A percentile compares a stretch with the other conserved stretches of the same genome.
These are phyloP conservation scores for Tragelaphus buxtoni DNA, from an alignment of 2,113 vertebrate species.

Conservation along the genomic window DNA sequence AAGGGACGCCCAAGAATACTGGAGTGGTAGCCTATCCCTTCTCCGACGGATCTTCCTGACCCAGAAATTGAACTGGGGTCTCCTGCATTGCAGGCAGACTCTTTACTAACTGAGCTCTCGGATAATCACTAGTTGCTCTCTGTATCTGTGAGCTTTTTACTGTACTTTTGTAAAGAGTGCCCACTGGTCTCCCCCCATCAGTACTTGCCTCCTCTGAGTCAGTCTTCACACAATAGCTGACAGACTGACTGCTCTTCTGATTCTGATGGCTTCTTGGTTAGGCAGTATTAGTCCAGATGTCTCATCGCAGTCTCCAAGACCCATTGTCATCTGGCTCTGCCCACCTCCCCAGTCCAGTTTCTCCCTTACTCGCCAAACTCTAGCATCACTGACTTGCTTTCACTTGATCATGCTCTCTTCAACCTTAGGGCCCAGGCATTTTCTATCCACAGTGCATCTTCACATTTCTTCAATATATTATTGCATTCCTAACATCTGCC, in stretches of 20 bases:
- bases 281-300: not conserved
- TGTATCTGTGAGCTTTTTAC: not conserved
- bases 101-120: not conserved
- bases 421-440: not conserved
- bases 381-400: not conserved
- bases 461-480: not conserved
- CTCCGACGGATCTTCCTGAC: not conserved
- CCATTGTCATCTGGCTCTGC: not conserved
- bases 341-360: not conserved
- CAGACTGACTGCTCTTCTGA: not conserved
- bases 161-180: not conserved
- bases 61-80: not conserved
- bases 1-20: not conserved
- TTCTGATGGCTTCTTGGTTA: not conserved
- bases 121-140: not conserved
- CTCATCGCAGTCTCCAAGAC: not conserved
- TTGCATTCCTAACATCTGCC: not conserved
- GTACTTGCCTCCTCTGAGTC: not conserved
- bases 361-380: not conserved
- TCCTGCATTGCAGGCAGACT: not conserved
- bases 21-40: not conserved
- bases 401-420: accelerated
- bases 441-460: not conserved
- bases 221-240: not conserved
- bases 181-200: not conserved